Evolutionary conservation across 37 sponge, comb jelly and placozoan genomes (phyloP).

Genomic region (Hexactinellida sp.): DNA sequence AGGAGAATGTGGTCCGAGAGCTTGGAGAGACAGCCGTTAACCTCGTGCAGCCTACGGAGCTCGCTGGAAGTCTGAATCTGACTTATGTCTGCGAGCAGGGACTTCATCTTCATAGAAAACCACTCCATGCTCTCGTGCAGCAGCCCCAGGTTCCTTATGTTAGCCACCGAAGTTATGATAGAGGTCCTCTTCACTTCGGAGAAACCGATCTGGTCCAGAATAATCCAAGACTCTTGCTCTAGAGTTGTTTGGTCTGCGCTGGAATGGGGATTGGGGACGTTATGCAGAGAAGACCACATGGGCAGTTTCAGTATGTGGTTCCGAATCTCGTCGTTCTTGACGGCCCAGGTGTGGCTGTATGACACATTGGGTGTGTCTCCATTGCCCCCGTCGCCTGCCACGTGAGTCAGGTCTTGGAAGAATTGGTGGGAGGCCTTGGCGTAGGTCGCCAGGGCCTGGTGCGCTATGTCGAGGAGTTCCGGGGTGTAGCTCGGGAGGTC

Average conservation of each 20-base stretch:
- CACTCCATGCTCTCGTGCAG: conserved; percentile 4
- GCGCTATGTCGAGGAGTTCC: conserved; percentile 49
- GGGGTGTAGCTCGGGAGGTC: conserved; percentile 65
- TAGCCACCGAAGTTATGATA: background rate
- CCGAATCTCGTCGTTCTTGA: background rate
- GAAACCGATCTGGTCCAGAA: background rate
- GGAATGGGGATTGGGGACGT: background rate
- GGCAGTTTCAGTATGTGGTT: background rate
- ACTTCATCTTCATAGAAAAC: background rate
- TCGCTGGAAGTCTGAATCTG: background rate
- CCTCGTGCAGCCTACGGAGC: background rate
- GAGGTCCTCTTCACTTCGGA: background rate
- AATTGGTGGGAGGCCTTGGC: background rate
- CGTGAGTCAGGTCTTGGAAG: background rate
- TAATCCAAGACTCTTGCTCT: background rate
- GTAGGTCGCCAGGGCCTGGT: conserved; percentile 38
- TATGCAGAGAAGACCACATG: background rate
- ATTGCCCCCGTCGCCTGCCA: background rate
- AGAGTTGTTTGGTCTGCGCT: background rate
- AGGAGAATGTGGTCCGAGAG: conserved; percentile 40
- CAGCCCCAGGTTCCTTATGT: background rate
- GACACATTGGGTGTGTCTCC: background rate
- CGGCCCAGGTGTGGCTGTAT: background rate
- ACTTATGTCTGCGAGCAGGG: background rate
- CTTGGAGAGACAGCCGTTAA: background rate